Base-by-base conservation (phyloP, 2,888 invertebrate species). In the Drosophila meridiana region DNA sequence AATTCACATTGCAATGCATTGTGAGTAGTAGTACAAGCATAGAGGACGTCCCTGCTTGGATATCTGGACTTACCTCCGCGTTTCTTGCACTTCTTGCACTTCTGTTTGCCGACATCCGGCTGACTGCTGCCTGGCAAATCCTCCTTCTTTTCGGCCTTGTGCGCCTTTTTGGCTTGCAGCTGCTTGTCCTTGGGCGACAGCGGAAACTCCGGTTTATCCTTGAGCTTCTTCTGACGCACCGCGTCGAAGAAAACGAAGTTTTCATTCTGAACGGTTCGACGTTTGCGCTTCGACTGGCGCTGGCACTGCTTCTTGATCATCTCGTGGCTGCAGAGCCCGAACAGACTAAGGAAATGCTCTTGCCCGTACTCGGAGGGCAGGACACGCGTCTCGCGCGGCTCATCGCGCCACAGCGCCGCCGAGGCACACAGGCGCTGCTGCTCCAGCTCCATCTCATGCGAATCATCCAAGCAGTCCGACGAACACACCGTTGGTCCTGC, bases 231-330 rank as follows among this genome's bases (percentile, higher is more conserved):
- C 36, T 82, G 76, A 58, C 87, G 83, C 56, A 90, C 90, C 34
- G 70, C 60, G 57, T 92, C 93, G 73, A 92, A 63, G 55, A 92
- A 93, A n/a, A 89, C 86, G 28, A 88, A 91, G 32, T 92, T 92
- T 26, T 91, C 92, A 69, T 91, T 92, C 56, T 92, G 91, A 0
- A 92, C 92, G 40, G 88, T 90, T 14, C 93, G 92, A 3, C 92
- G 91, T 52, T 90, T 91, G n/a, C 93, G 87, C 69, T 93, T 92
- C 1, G 93, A 92, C 36, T 93, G 91, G 1, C 93, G 88, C 67
- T 92, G 92, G 56, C 90, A 91, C 73, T 93, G 73, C 59, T 89
- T 88, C 47, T 90, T 84, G 8, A 91, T 79, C 64, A 89, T 75
- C 9, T 91, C 92, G 3, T 90, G 88, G 0, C 93, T 92, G 57